A percentile compares a stretch with the other conserved stretches of the same genome.
phyloP scores from a whole-genome alignment of 2,113 vertebrate species.

The Heterotis niloticus region DNA sequence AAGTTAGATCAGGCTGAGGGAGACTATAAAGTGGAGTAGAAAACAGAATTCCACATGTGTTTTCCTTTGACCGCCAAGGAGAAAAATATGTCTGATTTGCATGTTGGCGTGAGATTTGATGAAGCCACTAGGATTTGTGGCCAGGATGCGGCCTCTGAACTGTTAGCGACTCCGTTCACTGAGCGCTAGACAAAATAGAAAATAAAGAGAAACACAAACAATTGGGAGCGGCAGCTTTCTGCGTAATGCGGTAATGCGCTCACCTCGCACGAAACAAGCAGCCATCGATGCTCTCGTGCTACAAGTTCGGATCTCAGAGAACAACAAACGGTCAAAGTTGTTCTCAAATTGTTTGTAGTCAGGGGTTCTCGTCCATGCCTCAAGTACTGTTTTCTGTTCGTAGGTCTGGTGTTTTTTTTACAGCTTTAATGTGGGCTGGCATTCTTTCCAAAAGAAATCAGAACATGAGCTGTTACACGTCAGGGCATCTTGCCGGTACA shows the following conservation, averaged over 20 bases:
- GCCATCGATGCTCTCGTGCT: not conserved
- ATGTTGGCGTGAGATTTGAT: not conserved
- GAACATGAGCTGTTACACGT: no score
- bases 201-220: constrained; percentile 13
- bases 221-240: not conserved
- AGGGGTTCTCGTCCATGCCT: not conserved
- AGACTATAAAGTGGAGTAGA: not conserved
- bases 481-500: no score
- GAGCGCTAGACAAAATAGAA: not conserved
- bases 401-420: not conserved
- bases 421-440: not conserved
- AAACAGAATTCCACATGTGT: not conserved
- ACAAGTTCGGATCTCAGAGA: not conserved
- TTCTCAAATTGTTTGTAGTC: not conserved
- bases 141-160: constrained; percentile 5
- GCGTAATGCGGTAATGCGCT: not conserved
- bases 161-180: not conserved
- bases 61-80: constrained; percentile 11
- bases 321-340: not conserved
- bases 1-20: no score
- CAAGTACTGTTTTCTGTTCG: not conserved
- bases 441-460: not conserved
- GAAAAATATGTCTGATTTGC: not conserved
- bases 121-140: not conserved
- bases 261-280: not conserved